Base-by-base conservation (phyloP, 2,797 vertebrate species). In the Bovichtus variegatus region DNA sequence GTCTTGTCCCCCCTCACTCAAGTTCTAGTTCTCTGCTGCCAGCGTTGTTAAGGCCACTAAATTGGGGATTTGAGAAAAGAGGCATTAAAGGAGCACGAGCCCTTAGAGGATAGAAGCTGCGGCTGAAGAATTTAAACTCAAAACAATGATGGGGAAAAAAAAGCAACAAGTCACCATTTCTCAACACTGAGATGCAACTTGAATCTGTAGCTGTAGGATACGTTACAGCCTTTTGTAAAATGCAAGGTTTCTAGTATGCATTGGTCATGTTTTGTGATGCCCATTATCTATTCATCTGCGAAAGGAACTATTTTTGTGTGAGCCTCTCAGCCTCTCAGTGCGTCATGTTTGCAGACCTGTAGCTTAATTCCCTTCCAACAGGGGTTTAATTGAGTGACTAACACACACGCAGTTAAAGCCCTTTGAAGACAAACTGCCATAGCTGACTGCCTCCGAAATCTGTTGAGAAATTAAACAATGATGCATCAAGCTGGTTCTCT, bases 1-100 rank as follows among this genome's bases (percentile, higher is more conserved):
- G 93, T 91, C 91, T 93, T 81, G 89, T 85, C 81, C n/a, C 41
- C 40, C 53, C 69, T 90, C 82, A 75, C 89, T 91, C 93, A 94
- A 94, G 91, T 92, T 94, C 93, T 89, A 93, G 93, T 88, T 93
- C 84, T 84, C 62, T 60, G 65, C 60, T 69, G 27, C 46, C 23
- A 4, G 44, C 9, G 0, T 19, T 10, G 59, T 25, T 55, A 60
- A 80, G 66, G 61, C 41, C 84, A 44, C 64, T 54, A 78, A 91
- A 76, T 74, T 76, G 75, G 74, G 82, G 78, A 88, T 91, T 91
- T 91, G 53, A 69, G 60, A 70, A 44, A 85, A 76, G 61, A 77
- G 53, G 71, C 40, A 50, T 49, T 77, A 67, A 62, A 62, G 41
- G 55, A 86, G 74, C 76, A 80, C 1, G 4, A 59, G 70, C 41